Conservation (phyloP, 2,888 invertebrate species). For the Podotricha telesiphe region DNA sequence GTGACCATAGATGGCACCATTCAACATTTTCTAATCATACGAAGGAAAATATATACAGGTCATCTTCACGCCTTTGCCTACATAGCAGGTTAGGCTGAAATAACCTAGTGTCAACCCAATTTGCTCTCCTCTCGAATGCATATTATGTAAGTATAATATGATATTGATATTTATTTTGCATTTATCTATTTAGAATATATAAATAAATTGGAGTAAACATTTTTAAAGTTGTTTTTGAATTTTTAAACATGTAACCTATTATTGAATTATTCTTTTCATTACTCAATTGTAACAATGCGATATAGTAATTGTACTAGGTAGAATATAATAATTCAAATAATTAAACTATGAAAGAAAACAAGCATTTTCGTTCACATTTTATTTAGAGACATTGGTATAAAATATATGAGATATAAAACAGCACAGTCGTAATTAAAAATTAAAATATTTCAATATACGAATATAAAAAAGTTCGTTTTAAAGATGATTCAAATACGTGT, state of each 20-base stretch:
- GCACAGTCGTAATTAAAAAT: conserved; percentile 79
- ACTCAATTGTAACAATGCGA: too few species aligned
- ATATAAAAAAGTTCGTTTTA: conserved; percentile 63
- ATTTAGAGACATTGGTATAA: conserved; percentile 83
- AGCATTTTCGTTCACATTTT: conserved; percentile 72
- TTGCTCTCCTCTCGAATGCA: too few species aligned
- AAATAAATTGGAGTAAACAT: too few species aligned
- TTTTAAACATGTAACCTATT: too few species aligned
- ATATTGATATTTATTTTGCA: background rate
- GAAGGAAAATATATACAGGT: too few species aligned
- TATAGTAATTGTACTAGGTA: too few species aligned
- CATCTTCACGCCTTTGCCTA: background rate
- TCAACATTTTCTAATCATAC: too few species aligned
- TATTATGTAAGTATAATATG: too few species aligned
- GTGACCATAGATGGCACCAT: background rate
- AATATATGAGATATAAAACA: conserved; percentile 84
- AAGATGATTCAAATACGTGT: conserved; percentile 34
- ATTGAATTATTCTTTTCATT: too few species aligned
- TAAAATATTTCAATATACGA: conserved; percentile 71
- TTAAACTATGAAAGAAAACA: background rate
- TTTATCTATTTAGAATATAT: background rate
- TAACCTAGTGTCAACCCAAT: too few species aligned
- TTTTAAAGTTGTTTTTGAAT: too few species aligned
- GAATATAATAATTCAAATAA: too few species aligned
- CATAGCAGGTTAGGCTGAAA: background rate